Conservation (phyloP, 2,797 vertebrate genomes). For the Sibirionetta formosa region DNA sequence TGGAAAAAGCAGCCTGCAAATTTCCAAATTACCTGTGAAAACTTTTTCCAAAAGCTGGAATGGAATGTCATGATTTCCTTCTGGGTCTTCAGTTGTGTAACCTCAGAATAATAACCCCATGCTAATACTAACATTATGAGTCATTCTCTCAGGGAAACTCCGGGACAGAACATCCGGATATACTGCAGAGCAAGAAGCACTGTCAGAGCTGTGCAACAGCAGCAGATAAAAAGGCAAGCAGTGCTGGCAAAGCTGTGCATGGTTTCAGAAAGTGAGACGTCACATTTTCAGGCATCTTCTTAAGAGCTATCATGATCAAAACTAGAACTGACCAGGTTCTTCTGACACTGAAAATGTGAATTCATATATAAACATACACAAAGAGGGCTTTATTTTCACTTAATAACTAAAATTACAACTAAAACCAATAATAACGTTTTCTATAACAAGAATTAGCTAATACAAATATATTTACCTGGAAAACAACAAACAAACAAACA, state of each 20-base stretch:
- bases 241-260: background rate
- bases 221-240: background rate
- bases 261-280: background rate
- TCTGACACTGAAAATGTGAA: background rate
- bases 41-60: background rate
- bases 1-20: background rate
- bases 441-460: background rate
- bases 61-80: background rate
- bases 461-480: background rate
- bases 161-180: background rate
- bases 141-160: background rate
- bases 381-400: background rate
- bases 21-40: background rate
- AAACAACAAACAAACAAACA: background rate
- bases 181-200: background rate
- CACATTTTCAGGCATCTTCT: background rate
- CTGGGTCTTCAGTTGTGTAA: background rate
- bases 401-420: background rate
- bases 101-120: background rate
- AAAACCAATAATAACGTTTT: background rate
- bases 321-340: background rate
- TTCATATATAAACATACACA: background rate
- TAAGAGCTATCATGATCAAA: background rate
- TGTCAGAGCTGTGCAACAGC: accelerated
- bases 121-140: background rate